phyloP scores from a whole-genome alignment of 2,797 vertebrate genomes.

The Gephyroberyx darwinii region DNA sequence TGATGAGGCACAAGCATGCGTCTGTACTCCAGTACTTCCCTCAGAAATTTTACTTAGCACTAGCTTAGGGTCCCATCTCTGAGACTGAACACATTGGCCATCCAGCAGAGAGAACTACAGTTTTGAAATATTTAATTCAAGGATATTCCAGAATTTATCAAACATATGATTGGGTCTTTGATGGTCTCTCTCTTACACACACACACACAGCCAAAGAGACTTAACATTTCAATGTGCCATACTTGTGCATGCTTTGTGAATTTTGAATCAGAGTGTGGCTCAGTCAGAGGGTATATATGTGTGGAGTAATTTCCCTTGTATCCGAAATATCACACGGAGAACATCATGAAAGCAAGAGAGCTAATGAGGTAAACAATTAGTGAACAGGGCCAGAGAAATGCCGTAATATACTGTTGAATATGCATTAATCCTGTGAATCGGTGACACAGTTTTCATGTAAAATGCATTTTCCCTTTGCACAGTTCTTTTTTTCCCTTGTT shows the following conservation, averaged over 20 bases:
- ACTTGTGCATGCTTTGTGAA: slow-evolving; percentile 50
- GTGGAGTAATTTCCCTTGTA: slow-evolving; percentile 63
- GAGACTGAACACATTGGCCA: too few relatives aligned
- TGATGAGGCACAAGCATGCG: neutral
- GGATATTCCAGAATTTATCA: slow-evolving; percentile 5
- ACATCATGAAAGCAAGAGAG: slow-evolving; percentile 66
- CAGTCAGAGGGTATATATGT: slow-evolving; percentile 51
- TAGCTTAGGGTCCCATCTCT: too few relatives aligned
- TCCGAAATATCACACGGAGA: slow-evolving; percentile 70
- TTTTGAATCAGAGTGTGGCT: slow-evolving; percentile 47
- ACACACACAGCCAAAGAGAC: slow-evolving; percentile 7
- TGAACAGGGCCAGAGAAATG: slow-evolving; percentile 65
- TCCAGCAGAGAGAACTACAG: too few relatives aligned
- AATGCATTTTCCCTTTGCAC: slow-evolving; percentile 35
- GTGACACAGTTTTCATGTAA: slow-evolving; percentile 57
- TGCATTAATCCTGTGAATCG: slow-evolving; percentile 62
- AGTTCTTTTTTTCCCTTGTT: slow-evolving; percentile 41
- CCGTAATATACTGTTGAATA: slow-evolving; percentile 70
- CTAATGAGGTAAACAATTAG: slow-evolving; percentile 77
- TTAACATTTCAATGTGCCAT: slow-evolving; percentile 35
- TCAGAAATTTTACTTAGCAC: neutral
- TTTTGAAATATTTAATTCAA: too few relatives aligned
- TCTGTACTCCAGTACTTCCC: neutral
- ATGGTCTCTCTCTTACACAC: neutral
- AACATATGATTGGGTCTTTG: slow-evolving; percentile 5